Conservation (phyloP, 35 echinoderm and acorn worm species). For the Diadema setosum region DNA sequence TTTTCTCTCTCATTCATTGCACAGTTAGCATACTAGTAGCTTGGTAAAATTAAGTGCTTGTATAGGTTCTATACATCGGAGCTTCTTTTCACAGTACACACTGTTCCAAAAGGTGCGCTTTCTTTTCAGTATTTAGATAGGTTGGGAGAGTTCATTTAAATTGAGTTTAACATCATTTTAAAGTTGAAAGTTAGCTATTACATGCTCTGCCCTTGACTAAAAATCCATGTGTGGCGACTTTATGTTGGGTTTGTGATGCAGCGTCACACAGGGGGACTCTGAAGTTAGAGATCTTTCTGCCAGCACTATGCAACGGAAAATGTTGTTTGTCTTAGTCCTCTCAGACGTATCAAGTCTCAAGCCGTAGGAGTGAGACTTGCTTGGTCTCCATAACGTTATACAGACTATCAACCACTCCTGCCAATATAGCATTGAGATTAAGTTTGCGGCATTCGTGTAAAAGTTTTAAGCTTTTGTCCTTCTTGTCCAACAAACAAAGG, state of each 20-base stretch:
- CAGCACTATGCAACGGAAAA: no score
- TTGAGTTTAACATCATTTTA: neutral
- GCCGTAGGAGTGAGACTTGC: neutral
- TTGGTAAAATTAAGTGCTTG: neutral
- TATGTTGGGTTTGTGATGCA: neutral
- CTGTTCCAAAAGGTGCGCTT: neutral
- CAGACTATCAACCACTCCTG: no score
- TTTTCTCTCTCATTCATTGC: neutral
- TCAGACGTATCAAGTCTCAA: neutral
- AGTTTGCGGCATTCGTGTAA: no score
- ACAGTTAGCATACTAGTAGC: neutral
- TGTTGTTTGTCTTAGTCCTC: no score
- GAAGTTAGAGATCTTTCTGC: no score
- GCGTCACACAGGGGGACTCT: neutral
- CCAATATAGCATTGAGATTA: no score
- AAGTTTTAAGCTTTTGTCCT: no score
- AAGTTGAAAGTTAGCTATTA: neutral
- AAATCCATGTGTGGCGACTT: neutral
- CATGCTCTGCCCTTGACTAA: neutral
- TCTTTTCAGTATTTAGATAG: neutral
- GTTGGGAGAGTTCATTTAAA: neutral
- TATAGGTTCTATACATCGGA: neutral
- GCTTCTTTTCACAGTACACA: neutral
- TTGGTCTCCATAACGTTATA: neutral
- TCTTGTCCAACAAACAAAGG: no score